These are phyloP conservation scores for Harmothoe impar DNA, from an alignment of 2,888 invertebrate genomes.

Conservation along the genomic window DNA sequence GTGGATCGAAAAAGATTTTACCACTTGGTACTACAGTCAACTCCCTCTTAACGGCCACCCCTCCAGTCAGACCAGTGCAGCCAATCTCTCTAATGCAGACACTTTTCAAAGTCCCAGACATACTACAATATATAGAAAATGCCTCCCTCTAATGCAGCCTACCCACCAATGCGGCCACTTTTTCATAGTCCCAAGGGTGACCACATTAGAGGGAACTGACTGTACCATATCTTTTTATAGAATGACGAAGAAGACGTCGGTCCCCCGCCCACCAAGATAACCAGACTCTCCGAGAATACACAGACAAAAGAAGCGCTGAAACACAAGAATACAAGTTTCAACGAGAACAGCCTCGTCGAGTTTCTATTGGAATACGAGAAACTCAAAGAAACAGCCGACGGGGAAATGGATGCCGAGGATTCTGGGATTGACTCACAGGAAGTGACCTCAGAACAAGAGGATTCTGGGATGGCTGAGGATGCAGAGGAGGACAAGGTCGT, in stretches of 20 bases:
- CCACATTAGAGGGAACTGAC: too few relatives aligned
- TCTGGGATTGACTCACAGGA: slow-evolving; percentile 62
- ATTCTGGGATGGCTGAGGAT: neutral
- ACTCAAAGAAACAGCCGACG: slow-evolving; percentile 71
- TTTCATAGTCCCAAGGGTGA: too few relatives aligned
- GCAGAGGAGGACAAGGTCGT: slow-evolving; percentile 69
- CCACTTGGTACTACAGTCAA: too few relatives aligned
- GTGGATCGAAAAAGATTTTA: too few relatives aligned
- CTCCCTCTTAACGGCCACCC: too few relatives aligned
- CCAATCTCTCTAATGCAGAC: too few relatives aligned
- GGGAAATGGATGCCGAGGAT: slow-evolving; percentile 68
- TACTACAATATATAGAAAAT: too few relatives aligned
- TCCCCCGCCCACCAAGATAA: neutral
- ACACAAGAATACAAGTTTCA: neutral
- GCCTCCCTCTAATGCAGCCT: too few relatives aligned
- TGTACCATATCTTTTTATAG: neutral
- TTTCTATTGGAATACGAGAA: slow-evolving; percentile 72
- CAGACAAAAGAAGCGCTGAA: neutral
- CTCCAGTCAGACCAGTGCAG: too few relatives aligned
- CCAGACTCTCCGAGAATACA: neutral
- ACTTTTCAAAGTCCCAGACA: too few relatives aligned
- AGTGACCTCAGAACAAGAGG: slow-evolving; percentile 53
- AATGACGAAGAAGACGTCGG: neutral
- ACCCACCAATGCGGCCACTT: too few relatives aligned
- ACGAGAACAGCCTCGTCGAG: slow-evolving; percentile 66